Conservation (phyloP, 2,113 vertebrate genomes). For the Equus quagga region DNA sequence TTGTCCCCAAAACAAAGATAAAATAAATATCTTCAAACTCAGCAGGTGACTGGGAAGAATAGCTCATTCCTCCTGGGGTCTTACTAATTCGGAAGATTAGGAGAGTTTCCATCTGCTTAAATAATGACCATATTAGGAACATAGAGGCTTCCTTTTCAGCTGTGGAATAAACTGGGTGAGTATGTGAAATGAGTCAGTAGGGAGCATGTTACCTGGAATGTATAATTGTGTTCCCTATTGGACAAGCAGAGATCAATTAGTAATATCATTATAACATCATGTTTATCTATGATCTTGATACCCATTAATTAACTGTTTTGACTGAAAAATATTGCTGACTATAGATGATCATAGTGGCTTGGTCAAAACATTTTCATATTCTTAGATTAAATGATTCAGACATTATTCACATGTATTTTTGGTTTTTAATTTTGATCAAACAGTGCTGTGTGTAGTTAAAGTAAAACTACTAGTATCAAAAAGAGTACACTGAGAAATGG, state of each 20-base stretch:
- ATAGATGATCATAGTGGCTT: background rate
- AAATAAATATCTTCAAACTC: background rate
- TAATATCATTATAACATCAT: background rate
- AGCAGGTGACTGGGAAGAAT: background rate
- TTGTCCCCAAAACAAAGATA: background rate
- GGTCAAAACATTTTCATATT: constrained; percentile 14
- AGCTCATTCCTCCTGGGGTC: background rate
- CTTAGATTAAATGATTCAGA: background rate
- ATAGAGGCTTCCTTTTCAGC: background rate
- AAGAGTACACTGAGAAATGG: background rate
- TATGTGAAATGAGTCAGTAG: background rate
- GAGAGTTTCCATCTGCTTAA: background rate
- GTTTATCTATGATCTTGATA: background rate
- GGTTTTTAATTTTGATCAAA: background rate
- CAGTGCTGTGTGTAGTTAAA: background rate
- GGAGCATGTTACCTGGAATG: background rate
- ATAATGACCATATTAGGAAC: background rate
- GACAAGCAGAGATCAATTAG: background rate
- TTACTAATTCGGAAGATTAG: background rate
- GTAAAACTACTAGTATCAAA: background rate
- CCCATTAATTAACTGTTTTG: background rate
- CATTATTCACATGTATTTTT: background rate
- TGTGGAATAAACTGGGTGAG: background rate
- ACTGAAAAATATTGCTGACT: background rate
- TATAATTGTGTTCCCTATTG: background rate